Evolutionary conservation across 2,797 vertebrate genomes (phyloP).

Genomic region (Megaceryle alcyon): DNA sequence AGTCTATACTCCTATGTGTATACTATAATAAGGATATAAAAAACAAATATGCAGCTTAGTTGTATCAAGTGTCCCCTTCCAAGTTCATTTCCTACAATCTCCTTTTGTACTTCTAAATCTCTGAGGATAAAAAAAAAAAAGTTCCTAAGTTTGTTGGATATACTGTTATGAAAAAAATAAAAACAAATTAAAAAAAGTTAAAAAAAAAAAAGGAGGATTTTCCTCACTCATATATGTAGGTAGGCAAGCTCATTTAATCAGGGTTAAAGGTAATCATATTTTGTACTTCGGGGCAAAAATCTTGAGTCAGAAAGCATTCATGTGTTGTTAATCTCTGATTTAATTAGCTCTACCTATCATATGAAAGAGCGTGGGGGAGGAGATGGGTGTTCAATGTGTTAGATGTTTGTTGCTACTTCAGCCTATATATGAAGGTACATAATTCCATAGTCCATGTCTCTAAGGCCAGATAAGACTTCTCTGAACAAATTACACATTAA

Average conservation of each 20-base stretch:
- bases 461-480: neutral
- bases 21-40: neutral
- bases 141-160: neutral
- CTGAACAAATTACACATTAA: neutral
- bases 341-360: slow-evolving; percentile 16
- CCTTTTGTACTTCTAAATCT: neutral
- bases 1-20: neutral
- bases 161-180: neutral
- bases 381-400: neutral
- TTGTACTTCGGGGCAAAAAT: slow-evolving; percentile 20
- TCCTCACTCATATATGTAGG: neutral
- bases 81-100: neutral
- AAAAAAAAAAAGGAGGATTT: neutral
- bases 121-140: neutral
- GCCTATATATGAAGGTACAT: neutral
- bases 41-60: neutral
- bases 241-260: neutral
- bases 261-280: slow-evolving; percentile 16
- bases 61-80: neutral
- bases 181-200: neutral
- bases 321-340: neutral
- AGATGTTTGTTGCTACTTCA: neutral
- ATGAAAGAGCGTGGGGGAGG: slow-evolving; percentile 2
- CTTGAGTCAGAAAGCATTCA: slow-evolving; percentile 29
- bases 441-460: slow-evolving; percentile 44